Evolutionary conservation across 2,797 vertebrate genomes (phyloP).

Genomic region (Pangasius sanitwongsei): DNA sequence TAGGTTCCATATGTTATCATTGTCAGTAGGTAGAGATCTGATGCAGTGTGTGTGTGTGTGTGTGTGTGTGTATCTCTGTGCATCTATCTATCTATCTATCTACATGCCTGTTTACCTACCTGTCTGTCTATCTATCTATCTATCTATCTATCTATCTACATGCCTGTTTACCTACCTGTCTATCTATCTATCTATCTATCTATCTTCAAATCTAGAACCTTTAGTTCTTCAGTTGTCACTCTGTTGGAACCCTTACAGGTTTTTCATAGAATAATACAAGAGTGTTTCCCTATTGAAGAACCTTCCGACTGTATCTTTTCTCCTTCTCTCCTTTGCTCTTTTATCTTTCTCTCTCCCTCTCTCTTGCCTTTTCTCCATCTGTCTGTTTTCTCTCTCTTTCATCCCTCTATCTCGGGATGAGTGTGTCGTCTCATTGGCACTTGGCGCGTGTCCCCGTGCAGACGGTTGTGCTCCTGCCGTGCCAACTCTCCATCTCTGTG

Average conservation of each 20-base stretch:
- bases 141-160: neutral
- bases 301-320: neutral
- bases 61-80: neutral
- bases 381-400: neutral
- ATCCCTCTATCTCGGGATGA: neutral
- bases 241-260: neutral
- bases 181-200: neutral
- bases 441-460: neutral
- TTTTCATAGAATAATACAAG: neutral
- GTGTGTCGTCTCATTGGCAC: neutral
- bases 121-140: neutral
- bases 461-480: neutral
- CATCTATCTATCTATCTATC: neutral
- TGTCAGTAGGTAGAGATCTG: neutral
- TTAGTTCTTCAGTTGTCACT: neutral
- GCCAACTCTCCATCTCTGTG: conserved; percentile 15
- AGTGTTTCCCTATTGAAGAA: neutral
- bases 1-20: neutral
- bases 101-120: neutral
- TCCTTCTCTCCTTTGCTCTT: neutral
- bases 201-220: neutral
- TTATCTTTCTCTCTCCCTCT: neutral
- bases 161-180: too few relatives aligned
- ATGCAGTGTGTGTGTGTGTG: neutral
- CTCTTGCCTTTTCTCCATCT: neutral